Evolutionary conservation across 1,140 invertebrate genomes (phyloP), one percentile per base, ranked within the genome.

Genomic region (Eriocheir sinensis): DNA sequence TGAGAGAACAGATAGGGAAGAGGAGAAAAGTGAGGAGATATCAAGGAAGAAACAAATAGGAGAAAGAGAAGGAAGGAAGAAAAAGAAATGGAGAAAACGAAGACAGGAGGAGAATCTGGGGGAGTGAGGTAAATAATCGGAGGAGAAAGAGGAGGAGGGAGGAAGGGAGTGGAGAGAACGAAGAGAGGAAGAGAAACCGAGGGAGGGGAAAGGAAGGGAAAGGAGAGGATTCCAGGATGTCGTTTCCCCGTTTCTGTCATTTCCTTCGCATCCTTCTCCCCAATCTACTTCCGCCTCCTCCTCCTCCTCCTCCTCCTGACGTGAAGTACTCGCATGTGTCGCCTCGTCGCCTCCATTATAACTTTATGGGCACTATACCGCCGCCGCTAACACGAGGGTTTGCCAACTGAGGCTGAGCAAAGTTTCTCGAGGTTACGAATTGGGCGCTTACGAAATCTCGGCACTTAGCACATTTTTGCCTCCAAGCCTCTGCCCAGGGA

Each of bases 231-330:
- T 72, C 21, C 21, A 72, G 1, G 21, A 21, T 4, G 60, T 72
- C 60, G 8, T n/a, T 72, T 72, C 60, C 60, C n/a, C 53, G n/a
- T 72, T 72, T 72, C 60, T n/a, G 60, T 72, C 60, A 72, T 72
- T 72, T n/a, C 60, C 21, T n/a, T n/a, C 0, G 21, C 60, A 1
- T 1, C 4, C 60, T 27, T n/a, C 60, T 2, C 60, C n/a, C 60
- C 8, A 21, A 6, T n/a, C 27, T 1, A 21, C 60, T 0, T 1
- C 4, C 60, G 12, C 27, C 60, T 2, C 60, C 60, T n/a, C 60
- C 21, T n/a, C 27, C 0, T n/a, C 60, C 0, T 1, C 4, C 60
- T 27, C 27, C 60, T 2, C 60, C n/a, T 72, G 27, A 1, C 60
- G 4, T 72, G 53, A 72, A 72, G 21, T 15, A 72, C 53, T 48